Evolutionary conservation across 2,113 vertebrate genomes (phyloP).

Genomic region (Megaceryle torquata): DNA sequence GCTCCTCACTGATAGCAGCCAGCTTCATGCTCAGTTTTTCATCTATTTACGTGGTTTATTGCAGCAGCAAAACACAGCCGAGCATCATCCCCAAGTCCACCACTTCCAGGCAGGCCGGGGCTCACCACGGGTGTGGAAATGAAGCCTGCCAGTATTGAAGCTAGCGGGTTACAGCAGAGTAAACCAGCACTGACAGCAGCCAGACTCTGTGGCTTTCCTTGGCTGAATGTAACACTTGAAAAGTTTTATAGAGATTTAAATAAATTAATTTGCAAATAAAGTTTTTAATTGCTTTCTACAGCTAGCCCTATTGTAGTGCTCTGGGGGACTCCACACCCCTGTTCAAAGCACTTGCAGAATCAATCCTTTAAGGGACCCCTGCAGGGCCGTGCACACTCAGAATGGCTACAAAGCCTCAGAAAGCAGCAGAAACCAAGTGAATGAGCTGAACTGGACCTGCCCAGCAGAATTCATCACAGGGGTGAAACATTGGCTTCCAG

Average conservation of each 20-base stretch:
- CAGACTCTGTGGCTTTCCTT: background rate
- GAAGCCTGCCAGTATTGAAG: background rate
- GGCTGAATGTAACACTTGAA: background rate
- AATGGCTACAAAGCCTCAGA: background rate
- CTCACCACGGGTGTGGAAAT: background rate
- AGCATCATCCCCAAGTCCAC: background rate
- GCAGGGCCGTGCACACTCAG: background rate
- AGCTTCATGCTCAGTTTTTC: background rate
- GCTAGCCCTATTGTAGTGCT: background rate
- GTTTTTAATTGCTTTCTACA: background rate
- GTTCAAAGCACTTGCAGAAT: background rate
- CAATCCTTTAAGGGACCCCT: background rate
- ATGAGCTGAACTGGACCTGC: background rate
- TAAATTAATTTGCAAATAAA: background rate
- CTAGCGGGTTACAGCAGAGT: background rate
- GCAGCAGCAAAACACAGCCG: background rate
- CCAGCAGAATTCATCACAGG: background rate
- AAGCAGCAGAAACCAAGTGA: background rate
- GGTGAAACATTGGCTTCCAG: background rate
- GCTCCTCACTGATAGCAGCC: background rate
- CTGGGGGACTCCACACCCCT: background rate
- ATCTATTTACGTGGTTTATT: conserved; percentile 34
- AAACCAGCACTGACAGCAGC: background rate
- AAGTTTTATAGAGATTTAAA: background rate
- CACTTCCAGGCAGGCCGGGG: background rate